Evolutionary conservation across 2,797 vertebrate genomes (phyloP).

Genomic region (Hydrophis major): DNA sequence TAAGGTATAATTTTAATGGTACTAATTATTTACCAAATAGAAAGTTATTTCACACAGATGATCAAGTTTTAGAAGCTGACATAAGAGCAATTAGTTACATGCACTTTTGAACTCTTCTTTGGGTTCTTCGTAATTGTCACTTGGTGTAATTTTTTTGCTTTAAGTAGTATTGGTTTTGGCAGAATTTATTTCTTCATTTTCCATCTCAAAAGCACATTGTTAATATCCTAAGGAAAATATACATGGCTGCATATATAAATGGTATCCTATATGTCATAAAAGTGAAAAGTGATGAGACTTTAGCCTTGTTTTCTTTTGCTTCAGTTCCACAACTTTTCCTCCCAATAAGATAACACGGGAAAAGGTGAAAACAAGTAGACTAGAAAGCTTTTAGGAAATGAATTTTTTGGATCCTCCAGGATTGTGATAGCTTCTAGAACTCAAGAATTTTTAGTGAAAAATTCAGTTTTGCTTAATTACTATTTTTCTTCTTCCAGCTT

Average conservation of each 20-base stretch:
- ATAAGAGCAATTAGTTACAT: not conserved
- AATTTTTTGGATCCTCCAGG: conserved; percentile 16
- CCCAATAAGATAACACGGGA: not conserved
- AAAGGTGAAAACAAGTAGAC: not conserved
- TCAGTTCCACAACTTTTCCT: conserved; percentile 3
- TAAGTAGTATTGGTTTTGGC: not conserved
- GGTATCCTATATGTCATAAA: conserved; percentile 14
- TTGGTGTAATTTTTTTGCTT: not conserved
- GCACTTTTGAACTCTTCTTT: not conserved
- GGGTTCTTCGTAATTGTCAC: not conserved
- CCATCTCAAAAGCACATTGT: not conserved
- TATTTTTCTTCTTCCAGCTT: conserved; percentile 76
- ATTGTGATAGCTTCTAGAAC: not conserved
- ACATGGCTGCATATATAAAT: conserved; percentile 6
- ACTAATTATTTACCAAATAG: not conserved
- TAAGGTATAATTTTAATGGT: not conserved
- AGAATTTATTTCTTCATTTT: conserved; percentile 21
- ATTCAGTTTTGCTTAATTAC: conserved; percentile 42
- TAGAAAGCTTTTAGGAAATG: conserved; percentile 18
- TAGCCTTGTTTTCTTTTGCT: not conserved
- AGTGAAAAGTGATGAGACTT: not conserved
- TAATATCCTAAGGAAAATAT: conserved; percentile 41
- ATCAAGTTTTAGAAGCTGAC: not conserved
- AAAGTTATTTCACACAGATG: not conserved
- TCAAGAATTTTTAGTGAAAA: not conserved